A percentile compares a stretch with the other conserved stretches of the same genome.
phyloP scores from a whole-genome alignment of 2,888 invertebrate species.

The Chrysolina oricalcia region DNA sequence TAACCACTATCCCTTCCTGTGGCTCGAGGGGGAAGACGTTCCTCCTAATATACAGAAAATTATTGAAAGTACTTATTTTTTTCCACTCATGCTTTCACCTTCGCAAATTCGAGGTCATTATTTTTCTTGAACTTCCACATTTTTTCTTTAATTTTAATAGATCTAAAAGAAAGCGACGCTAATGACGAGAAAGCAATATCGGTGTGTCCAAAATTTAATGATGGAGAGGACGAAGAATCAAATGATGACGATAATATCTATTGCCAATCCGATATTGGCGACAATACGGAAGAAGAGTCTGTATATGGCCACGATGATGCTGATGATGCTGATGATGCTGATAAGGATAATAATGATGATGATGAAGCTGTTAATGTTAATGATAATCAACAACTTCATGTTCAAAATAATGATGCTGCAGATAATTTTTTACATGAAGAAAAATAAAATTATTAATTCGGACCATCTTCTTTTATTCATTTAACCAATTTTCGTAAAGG shows the following conservation, averaged over 20 bases:
- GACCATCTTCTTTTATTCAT: too few species aligned
- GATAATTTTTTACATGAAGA: not conserved
- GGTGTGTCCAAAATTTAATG: constrained; percentile 9
- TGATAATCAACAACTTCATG: constrained; percentile 1
- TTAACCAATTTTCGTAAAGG: too few species aligned
- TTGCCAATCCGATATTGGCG: constrained; percentile 17
- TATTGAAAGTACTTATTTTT: constrained; percentile 13
- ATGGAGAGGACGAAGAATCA: constrained; percentile 4
- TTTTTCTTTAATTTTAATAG: not conserved
- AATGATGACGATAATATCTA: not conserved
- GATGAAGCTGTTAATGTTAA: not conserved
- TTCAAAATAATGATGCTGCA: not conserved
- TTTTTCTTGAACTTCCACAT: not conserved
- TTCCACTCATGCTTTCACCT: not conserved
- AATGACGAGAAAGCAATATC: not conserved
- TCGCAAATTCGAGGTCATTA: constrained; percentile 7
- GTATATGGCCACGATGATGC: constrained; percentile 14
- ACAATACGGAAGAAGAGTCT: not conserved
- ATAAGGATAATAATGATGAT: constrained; percentile 9
- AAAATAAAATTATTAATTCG: not conserved
- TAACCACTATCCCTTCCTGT: too few species aligned
- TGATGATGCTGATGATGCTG: not conserved
- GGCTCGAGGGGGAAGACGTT: not conserved
- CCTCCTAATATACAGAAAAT: not conserved
- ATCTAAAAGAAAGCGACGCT: constrained; percentile 7